A percentile compares a stretch with the other conserved stretches of the same genome.
Conservation (phyloP, 2,888 invertebrate genomes). For the Gerris lacustris region DNA sequence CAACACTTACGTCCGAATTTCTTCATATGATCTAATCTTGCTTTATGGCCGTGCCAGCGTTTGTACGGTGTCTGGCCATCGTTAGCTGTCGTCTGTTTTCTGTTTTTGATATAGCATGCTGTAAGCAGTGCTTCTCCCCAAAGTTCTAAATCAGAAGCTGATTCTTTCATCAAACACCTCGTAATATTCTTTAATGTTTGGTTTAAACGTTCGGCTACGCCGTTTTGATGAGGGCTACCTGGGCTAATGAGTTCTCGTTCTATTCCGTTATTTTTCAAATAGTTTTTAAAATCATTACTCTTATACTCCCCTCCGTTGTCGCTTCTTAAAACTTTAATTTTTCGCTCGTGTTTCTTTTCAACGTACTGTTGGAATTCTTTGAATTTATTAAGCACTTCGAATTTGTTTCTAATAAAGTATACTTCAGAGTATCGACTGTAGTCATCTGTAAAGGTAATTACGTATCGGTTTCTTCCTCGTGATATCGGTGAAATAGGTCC, state of each 20-base stretch:
- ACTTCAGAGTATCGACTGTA: slow-evolving; percentile 9
- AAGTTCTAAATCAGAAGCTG: slow-evolving; percentile 25
- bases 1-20: slow-evolving; percentile 25
- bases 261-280: slow-evolving; percentile 26
- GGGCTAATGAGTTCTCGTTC: slow-evolving; percentile 26
- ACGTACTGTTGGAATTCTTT: not conserved
- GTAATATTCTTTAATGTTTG: not conserved
- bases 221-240: slow-evolving; percentile 30
- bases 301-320: slow-evolving; percentile 20
- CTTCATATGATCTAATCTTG: slow-evolving; percentile 20
- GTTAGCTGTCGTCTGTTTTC: slow-evolving; percentile 23
- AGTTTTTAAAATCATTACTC: slow-evolving; percentile 20
- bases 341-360: slow-evolving; percentile 10
- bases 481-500: slow-evolving; percentile 4
- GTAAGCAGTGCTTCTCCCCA: slow-evolving; percentile 32
- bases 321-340: slow-evolving; percentile 11
- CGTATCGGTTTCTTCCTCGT: slow-evolving; percentile 2
- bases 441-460: slow-evolving; percentile 17
- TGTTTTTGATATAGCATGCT: slow-evolving; percentile 28
- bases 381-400: slow-evolving; percentile 6
- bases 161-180: slow-evolving; percentile 24
- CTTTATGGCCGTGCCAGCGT: slow-evolving; percentile 15
- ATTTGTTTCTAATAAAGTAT: not conserved
- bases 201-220: slow-evolving; percentile 2
- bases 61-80: slow-evolving; percentile 21